A percentile compares a stretch with the other conserved stretches of the same genome.
phyloP scores from a whole-genome alignment of 53 echinoderm and acorn worm species.

The Zoroaster sp. region DNA sequence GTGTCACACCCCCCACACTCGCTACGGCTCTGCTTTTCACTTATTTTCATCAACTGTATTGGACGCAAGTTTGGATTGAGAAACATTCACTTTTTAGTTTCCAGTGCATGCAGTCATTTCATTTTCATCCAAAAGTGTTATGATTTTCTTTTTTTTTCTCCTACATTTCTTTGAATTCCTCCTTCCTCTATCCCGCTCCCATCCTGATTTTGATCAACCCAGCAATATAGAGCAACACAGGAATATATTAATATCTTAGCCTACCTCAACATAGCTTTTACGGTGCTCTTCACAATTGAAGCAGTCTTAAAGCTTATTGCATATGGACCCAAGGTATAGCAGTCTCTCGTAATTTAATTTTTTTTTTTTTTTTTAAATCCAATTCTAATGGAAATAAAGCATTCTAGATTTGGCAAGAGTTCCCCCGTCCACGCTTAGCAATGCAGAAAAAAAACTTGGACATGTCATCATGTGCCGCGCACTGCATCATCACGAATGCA shows the following conservation, averaged over 20 bases:
- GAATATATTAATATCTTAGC: conserved; percentile 59
- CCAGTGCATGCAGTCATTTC: background rate
- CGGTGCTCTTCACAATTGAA: conserved; percentile 91
- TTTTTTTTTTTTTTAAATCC: background rate
- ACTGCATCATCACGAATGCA: too few relatives aligned
- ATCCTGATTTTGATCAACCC: background rate
- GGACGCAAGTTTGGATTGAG: too few relatives aligned
- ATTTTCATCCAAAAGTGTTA: background rate
- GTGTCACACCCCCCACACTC: too few relatives aligned
- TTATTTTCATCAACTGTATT: too few relatives aligned
- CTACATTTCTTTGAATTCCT: background rate
- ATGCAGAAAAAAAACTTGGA: too few relatives aligned
- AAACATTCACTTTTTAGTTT: background rate
- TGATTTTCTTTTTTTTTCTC: conserved; percentile 10
- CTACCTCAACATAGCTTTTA: conserved; percentile 89
- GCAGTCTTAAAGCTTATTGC: conserved; percentile 84
- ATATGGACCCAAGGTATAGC: conserved; percentile 85
- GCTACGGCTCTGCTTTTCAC: too few relatives aligned
- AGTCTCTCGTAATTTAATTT: background rate
- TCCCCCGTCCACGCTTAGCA: background rate
- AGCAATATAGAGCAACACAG: conserved; percentile 74
- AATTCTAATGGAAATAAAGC: background rate
- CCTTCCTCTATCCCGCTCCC: background rate
- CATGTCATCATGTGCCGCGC: too few relatives aligned
- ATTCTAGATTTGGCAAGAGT: background rate